Conservation (phyloP, 1,140 invertebrate species). For the Lethrus apterus region DNA sequence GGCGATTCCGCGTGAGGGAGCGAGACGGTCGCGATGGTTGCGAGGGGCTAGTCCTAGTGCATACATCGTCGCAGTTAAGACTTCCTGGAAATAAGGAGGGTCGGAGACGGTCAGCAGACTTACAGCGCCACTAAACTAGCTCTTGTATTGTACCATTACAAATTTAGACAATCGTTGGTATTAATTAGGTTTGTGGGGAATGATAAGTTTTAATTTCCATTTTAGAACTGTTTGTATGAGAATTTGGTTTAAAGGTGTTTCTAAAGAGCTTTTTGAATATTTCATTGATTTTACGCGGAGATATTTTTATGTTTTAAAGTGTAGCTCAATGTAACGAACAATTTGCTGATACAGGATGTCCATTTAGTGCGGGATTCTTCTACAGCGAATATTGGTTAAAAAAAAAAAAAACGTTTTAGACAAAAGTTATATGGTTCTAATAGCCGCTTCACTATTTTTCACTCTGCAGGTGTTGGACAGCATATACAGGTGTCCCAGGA, state of each 20-base stretch:
- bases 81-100: constrained; percentile 19
- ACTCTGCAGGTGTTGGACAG: too few species aligned
- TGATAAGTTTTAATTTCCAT: background rate
- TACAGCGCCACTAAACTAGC: constrained; percentile 14
- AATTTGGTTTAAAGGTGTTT: too few species aligned
- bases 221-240: background rate
- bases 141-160: constrained; percentile 16
- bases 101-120: constrained; percentile 20
- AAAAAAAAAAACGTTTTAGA: too few species aligned
- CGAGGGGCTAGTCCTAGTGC: constrained; percentile 10
- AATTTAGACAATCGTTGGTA: constrained; percentile 15
- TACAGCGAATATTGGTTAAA: too few species aligned
- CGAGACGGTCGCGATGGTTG: constrained; percentile 11
- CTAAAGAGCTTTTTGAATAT: background rate
- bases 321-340: too few species aligned
- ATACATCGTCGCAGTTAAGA: constrained; percentile 18
- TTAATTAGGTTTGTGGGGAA: constrained; percentile 5
- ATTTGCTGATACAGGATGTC: too few species aligned
- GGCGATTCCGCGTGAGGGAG: background rate
- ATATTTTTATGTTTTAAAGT: too few species aligned
- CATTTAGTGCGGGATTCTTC: too few species aligned
- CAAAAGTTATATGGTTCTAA: too few species aligned
- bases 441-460: too few species aligned
- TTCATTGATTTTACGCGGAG: constrained; percentile 5
- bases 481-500: too few species aligned